These are phyloP conservation scores for Coenobita brevimanus DNA, from an alignment of 1,140 invertebrate genomes.

Conservation along the genomic window DNA sequence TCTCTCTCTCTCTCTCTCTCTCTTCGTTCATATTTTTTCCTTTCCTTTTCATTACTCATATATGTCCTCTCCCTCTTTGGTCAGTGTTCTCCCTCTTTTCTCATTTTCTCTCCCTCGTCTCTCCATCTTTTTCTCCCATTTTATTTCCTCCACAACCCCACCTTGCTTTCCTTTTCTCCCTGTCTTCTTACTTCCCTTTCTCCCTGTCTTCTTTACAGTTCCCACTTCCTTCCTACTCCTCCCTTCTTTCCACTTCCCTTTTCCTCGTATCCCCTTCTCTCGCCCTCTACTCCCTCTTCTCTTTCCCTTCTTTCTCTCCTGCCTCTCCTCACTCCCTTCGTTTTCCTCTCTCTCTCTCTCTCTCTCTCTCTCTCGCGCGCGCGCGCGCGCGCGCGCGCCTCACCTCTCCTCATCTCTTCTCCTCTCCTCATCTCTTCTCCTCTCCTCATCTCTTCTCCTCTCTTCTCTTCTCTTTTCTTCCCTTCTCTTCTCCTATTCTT, in stretches of 20 bases:
- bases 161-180: too few species aligned
- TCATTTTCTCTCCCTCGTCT: too few species aligned
- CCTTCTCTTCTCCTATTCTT: neutral
- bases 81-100: too few species aligned
- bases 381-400: neutral
- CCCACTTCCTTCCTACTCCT: neutral
- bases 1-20: slow-evolving; percentile 24
- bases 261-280: neutral
- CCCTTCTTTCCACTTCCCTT: too few species aligned
- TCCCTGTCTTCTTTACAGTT: neutral
- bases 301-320: neutral
- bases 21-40: neutral
- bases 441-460: neutral
- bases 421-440: neutral
- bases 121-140: too few species aligned
- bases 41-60: neutral
- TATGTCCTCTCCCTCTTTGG: too few species aligned
- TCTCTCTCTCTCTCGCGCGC: neutral
- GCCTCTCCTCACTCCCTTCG: too few species aligned
- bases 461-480: neutral
- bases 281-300: neutral
- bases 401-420: slow-evolving; percentile 1
- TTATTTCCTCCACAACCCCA: too few species aligned
- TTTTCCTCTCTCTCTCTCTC: too few species aligned
- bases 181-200: too few species aligned